A percentile compares a stretch with the other conserved stretches of the same genome.
phyloP scores from a whole-genome alignment of 2,797 vertebrate genomes.

The Botia kubotai region DNA sequence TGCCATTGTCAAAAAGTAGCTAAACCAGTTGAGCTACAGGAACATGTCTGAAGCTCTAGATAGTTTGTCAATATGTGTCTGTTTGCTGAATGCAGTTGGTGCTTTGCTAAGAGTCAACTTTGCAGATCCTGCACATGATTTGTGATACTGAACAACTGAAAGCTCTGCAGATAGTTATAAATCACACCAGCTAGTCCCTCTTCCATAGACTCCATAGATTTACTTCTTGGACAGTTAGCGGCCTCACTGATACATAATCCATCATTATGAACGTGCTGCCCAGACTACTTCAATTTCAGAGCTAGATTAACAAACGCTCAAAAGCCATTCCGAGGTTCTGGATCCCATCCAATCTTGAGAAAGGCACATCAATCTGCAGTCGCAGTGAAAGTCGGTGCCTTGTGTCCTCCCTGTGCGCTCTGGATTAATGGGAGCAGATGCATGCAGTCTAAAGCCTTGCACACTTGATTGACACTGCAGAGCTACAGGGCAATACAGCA shows the following conservation, averaged over 20 bases:
- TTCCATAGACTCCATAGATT: conserved; percentile 15
- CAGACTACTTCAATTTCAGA: conserved; percentile 46
- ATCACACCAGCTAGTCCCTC: conserved; percentile 9
- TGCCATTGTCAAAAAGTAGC: background rate
- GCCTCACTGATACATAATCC: background rate
- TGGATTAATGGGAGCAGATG: conserved; percentile 14
- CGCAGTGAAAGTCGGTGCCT: conserved; percentile 46
- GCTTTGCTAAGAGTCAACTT: background rate
- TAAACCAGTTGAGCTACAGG: background rate
- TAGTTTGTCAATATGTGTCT: conserved; percentile 1
- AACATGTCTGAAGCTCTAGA: background rate
- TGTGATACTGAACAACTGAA: conserved; percentile 8
- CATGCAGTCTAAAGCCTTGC: background rate
- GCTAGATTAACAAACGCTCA: conserved; percentile 41
- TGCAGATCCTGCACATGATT: conserved; percentile 16
- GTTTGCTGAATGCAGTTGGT: background rate
- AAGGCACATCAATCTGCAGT: conserved; percentile 50
- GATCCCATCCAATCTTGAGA: conserved; percentile 41
- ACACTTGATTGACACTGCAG: conserved; percentile 2
- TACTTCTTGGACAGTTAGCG: conserved; percentile 17
- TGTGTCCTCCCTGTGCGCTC: background rate
- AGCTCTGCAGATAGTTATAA: background rate
- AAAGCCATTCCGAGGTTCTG: conserved; percentile 46
- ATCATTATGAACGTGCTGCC: conserved; percentile 19
- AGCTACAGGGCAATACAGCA: background rate